Evolutionary conservation across 2,888 invertebrate species (phyloP), one percentile per base, ranked within the genome.

Genomic region (Galerucella nymphaeae): DNA sequence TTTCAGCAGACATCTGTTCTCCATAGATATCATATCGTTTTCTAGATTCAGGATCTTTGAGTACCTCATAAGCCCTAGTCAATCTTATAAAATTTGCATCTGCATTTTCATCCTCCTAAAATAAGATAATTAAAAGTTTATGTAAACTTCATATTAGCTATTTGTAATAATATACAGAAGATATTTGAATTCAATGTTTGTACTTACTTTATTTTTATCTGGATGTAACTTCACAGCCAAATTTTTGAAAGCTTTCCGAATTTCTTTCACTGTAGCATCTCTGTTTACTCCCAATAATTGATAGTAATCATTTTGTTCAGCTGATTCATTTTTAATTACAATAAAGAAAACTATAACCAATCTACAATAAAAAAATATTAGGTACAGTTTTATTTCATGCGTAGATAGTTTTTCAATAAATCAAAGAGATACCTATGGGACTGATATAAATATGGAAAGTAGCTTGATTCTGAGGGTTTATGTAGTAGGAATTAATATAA

Each of bases 31-130:
- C 95, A 87, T 96, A 96, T 67, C 92, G 91, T 80, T 92, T 93
- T 70, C 95, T 88, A 75, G 92, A 89, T 71, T 93, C 93, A 58
- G 93, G 92, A 87, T 96, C 96, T 86, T 95, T 96, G 14, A 96
- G 86, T 2, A 94, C 92, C 86, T 96, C 96, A 87, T 96, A 96
- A 0, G 96, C 96, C 82, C 92, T 90, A 64, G 93, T 94, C 62
- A 96, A 89, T 87, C 91, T 91, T 38, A 96, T 86, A 84, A 96
- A 96, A 77, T 90, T 92, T 59, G 91, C 91, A 84, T 94, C 93
- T 10, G 93, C 92, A 66, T 92, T 88, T 70, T 90, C 89, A 85
- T 93, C 91, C 84, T 93, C 92, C 95, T 95, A 82, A 48, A 86
- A 83, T 79, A 62, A 71, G 50, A 53, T 61, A 71, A 41, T 70